Conservation (phyloP, 2,797 vertebrate genomes). For the Eleutherodactylus coqui region DNA sequence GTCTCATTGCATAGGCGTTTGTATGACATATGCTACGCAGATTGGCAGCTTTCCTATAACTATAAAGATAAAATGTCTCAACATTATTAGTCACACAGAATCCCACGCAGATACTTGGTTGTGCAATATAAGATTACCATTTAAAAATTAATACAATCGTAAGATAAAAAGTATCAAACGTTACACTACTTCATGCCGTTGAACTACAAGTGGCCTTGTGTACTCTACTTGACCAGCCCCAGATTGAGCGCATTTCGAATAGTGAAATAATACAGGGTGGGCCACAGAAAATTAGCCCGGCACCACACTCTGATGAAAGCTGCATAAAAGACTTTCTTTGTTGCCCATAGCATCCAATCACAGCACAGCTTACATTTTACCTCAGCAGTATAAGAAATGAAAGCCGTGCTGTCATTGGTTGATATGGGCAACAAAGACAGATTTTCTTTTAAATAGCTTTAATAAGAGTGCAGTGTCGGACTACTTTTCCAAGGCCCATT, state of each 20-base stretch:
- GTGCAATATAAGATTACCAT: not conserved
- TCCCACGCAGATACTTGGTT: slow-evolving; percentile 23
- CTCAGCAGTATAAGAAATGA: too few species aligned
- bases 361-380: too few species aligned
- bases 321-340: too few species aligned
- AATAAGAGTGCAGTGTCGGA: too few species aligned
- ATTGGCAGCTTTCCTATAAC: slow-evolving; percentile 33
- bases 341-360: too few species aligned
- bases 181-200: not conserved
- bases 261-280: too few species aligned
- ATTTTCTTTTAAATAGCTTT: too few species aligned
- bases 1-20: slow-evolving; percentile 5
- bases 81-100: slow-evolving; percentile 41
- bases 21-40: not conserved
- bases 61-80: slow-evolving; percentile 35
- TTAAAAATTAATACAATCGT: not conserved
- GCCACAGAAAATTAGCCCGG: too few species aligned
- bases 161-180: not conserved
- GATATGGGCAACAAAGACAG: too few species aligned
- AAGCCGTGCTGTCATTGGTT: too few species aligned
- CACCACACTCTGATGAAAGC: too few species aligned
- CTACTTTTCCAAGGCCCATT: too few species aligned
- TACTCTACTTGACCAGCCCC: not conserved
- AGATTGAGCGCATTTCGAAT: not conserved
- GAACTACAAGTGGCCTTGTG: not conserved